phyloP scores from a whole-genome alignment of 2,888 invertebrate genomes.

The Tholera decimalis region DNA sequence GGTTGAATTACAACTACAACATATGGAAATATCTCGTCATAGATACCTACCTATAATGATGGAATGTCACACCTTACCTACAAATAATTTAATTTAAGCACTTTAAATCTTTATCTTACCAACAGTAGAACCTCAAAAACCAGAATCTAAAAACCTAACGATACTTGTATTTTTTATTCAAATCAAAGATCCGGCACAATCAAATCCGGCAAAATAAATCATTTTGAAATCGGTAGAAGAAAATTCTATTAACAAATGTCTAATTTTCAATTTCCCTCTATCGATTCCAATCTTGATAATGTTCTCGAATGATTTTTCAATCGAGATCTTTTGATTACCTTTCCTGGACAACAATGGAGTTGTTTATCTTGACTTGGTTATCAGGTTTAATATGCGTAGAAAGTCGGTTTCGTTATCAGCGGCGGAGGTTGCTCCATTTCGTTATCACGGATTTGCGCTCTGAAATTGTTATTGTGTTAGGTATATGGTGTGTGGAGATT shows the following conservation, averaged over 20 bases:
- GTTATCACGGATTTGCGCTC: constrained; percentile 83
- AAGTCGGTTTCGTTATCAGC: constrained; percentile 85
- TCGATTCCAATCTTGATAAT: constrained; percentile 74
- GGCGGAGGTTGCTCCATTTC: constrained; percentile 82
- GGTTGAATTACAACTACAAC: too few species aligned
- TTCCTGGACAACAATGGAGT: constrained; percentile 81
- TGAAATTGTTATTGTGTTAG: constrained; percentile 86
- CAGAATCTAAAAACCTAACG: too few species aligned
- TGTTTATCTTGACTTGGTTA: constrained; percentile 84
- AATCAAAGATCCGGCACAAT: too few species aligned
- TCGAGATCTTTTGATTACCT: constrained; percentile 88
- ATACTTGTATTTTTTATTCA: too few species aligned
- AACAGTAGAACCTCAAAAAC: too few species aligned
- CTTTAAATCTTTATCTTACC: too few species aligned
- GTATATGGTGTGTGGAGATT: constrained; percentile 85
- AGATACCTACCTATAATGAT: too few species aligned
- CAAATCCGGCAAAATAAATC: constrained; percentile 14
- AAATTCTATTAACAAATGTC: constrained; percentile 53
- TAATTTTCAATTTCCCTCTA: constrained; percentile 63
- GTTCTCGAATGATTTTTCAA: constrained; percentile 81
- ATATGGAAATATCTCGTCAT: too few species aligned
- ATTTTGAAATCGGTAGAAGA: constrained; percentile 32
- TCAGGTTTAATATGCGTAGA: constrained; percentile 90
- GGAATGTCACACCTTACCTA: too few species aligned
- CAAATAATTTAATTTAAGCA: too few species aligned